Base-by-base conservation (phyloP, 1,140 invertebrate species). In the Planococcus citri region DNA sequence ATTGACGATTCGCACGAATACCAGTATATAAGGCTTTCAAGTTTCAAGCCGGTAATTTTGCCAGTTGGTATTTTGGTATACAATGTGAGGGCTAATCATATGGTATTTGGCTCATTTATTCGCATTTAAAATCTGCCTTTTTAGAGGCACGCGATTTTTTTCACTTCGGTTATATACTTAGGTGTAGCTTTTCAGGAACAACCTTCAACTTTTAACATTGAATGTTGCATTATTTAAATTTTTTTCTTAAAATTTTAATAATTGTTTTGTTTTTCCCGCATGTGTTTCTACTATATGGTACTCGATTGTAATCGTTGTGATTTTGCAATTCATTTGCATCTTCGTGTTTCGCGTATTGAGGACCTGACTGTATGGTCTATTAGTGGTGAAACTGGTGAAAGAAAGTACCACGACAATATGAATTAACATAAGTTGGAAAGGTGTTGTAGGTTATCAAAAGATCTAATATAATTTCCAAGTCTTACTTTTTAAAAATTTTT, bases 201-300 rank as follows among this genome's bases (percentile, higher is more conserved):
- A 64, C 60, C 60, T 64, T 64, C 60, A 64, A 64, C 60, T 64
- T 64, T 64, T 17, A 64, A 64, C 60, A 64, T 64, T 64, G 60
- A n/a, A n/a, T 6, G 6, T 51, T 51, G 17, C 17, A 51, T 51
- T 51, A 51, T 51, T 51, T 51, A 51, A 51, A 51, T 51, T 51
- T 51, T 51, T 51, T 51, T 51, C n/a, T n/a, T n/a, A n/a, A n/a
- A 51, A 51, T 33, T 33, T 33, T 33, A 3, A 33, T 51, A 51
- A 51, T 20, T 51, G 41, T 51, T 51, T 51, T 51, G 41, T 51
- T 51, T 51, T 51, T 17, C 3, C 17, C 41, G 6, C 10, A 33
- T 12, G 3, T 33, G 29, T 33, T 6, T 33, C 12, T 33, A 6
- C 12, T 33, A n/a, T n/a, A n/a, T 37, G 6, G 6, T 51, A 3